These are phyloP conservation scores for Melipona beecheii DNA, from an alignment of 2,888 invertebrate species.

Conservation along the genomic window DNA sequence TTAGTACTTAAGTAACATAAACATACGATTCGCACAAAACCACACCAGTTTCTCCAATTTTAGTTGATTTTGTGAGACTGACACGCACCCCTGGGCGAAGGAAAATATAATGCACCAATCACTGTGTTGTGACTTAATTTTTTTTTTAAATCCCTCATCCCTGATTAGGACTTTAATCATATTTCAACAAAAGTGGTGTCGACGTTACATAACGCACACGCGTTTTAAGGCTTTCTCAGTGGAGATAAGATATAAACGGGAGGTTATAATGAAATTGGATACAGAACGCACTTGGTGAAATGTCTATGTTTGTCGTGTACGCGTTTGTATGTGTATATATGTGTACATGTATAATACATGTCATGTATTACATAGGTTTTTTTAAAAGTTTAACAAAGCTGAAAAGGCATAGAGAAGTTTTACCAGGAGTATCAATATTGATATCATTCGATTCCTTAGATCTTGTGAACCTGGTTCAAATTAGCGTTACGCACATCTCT, in stretches of 20 bases:
- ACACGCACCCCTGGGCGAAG: conserved; percentile 70
- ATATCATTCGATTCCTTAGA: conserved; percentile 27
- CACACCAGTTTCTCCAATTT: conserved; percentile 77
- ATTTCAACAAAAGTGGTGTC: conserved; percentile 83
- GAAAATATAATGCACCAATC: conserved; percentile 73
- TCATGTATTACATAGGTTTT: conserved; percentile 49
- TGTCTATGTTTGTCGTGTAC: conserved; percentile 40
- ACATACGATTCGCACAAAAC: conserved; percentile 77
- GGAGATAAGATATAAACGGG: conserved; percentile 70
- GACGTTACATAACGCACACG: conserved; percentile 73
- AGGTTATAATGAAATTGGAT: conserved; percentile 70
- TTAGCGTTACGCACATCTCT: conserved; percentile 33
- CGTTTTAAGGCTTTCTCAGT: conserved; percentile 60
- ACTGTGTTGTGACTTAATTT: conserved; percentile 66
- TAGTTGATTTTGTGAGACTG: conserved; percentile 70
- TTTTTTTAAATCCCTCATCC: conserved; percentile 61
- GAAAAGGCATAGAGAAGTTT: conserved; percentile 64
- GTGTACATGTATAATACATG: conserved; percentile 38
- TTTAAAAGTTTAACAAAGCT: conserved; percentile 41
- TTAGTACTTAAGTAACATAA: conserved; percentile 80
- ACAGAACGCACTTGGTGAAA: conserved; percentile 70
- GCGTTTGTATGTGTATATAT: conserved; percentile 33
- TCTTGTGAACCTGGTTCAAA: conserved; percentile 25
- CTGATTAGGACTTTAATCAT: conserved; percentile 58
- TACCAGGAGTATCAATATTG: conserved; percentile 80